Conservation (phyloP, 2,113 vertebrate genomes). For the Prinia subflava region DNA sequence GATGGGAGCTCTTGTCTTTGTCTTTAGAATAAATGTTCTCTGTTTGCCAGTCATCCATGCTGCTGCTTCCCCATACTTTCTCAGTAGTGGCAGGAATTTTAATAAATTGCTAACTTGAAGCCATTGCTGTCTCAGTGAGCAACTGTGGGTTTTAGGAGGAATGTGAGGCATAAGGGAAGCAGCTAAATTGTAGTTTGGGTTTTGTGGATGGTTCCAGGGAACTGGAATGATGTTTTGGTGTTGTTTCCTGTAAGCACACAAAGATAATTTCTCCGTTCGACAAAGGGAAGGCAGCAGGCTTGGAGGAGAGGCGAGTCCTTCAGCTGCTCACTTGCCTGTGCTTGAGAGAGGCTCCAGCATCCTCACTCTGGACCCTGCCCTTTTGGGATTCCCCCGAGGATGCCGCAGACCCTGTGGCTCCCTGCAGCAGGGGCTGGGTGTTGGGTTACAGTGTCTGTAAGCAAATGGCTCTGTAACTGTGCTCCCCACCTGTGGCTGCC, state of each 20-base stretch:
- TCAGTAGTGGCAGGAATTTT: not conserved
- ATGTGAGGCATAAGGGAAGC: not conserved
- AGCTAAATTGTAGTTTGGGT: not conserved
- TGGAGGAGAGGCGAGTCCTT: accelerated
- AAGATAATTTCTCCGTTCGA: not conserved
- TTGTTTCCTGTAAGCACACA: not conserved
- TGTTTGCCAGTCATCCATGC: not conserved
- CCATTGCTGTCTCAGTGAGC: not conserved
- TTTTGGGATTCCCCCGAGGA: accelerated
- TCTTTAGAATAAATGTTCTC: not conserved
- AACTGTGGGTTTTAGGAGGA: not conserved
- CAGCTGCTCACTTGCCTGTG: not conserved
- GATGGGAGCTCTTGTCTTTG: not conserved
- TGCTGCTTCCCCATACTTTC: not conserved
- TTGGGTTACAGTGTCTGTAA: accelerated
- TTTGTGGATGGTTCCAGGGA: not conserved
- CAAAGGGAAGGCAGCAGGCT: not conserved
- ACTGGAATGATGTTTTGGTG: not conserved
- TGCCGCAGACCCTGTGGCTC: accelerated
- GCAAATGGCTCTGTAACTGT: not conserved
- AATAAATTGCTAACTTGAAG: not conserved
- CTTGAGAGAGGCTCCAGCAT: not conserved
- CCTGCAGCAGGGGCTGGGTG: not conserved
- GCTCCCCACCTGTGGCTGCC: not conserved
- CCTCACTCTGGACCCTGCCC: accelerated